Conservation (phyloP, 2,888 invertebrate genomes). For the Rhodophaea formosa region DNA sequence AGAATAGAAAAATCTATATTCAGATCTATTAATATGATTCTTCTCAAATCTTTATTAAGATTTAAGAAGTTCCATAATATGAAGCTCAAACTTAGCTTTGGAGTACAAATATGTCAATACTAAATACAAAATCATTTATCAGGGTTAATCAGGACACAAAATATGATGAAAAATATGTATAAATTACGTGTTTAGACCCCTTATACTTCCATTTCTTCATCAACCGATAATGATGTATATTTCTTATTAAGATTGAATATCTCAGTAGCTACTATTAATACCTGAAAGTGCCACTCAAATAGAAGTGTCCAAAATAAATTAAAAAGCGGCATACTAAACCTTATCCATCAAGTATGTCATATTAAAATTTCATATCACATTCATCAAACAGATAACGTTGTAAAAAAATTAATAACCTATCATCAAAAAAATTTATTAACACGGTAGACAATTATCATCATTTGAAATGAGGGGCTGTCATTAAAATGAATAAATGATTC, state of each 20-base stretch:
- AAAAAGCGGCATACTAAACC: conserved; percentile 2
- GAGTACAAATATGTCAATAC: no score
- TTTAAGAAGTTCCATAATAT: no score
- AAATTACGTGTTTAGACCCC: no score
- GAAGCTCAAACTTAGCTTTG: no score
- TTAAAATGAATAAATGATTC: conserved; percentile 41
- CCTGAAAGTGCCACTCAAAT: not conserved
- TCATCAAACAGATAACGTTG: conserved; percentile 21
- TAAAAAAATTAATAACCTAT: conserved; percentile 51
- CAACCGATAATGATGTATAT: not conserved
- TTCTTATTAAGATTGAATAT: not conserved
- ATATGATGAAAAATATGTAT: no score
- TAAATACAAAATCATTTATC: no score
- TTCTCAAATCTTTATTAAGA: no score
- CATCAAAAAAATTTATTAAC: conserved; percentile 52
- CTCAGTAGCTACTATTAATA: conserved; percentile 5
- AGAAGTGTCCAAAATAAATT: conserved; percentile 9
- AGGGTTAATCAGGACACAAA: no score
- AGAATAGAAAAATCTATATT: no score
- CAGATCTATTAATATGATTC: no score
- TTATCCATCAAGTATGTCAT: conserved; percentile 8
- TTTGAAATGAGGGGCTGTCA: conserved; percentile 49
- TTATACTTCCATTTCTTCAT: no score
- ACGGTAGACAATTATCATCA: conserved; percentile 49
- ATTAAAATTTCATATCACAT: conserved; percentile 27